These are phyloP conservation scores for Drosophila meridiana DNA, from an alignment of 2,888 invertebrate genomes.

Conservation along the genomic window DNA sequence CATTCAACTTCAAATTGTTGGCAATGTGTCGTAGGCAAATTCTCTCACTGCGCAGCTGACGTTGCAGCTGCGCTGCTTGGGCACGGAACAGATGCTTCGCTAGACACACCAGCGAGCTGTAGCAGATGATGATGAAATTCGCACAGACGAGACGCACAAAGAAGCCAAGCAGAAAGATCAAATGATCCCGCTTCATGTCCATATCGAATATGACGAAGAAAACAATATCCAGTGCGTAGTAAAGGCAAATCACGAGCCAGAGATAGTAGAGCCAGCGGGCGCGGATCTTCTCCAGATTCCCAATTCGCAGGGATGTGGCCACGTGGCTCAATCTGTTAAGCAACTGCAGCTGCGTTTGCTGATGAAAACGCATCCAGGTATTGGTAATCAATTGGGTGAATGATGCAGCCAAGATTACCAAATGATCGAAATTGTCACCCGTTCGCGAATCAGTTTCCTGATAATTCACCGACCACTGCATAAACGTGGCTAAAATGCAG, in stretches of 20 bases:
- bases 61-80: slow-evolving; percentile 21
- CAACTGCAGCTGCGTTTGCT: slow-evolving; percentile 32
- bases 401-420: slow-evolving; percentile 41
- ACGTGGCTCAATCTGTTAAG: slow-evolving; percentile 27
- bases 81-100: slow-evolving; percentile 30
- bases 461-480: slow-evolving; percentile 27
- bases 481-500: slow-evolving; percentile 21
- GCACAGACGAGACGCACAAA: slow-evolving; percentile 33
- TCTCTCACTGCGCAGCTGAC: not conserved
- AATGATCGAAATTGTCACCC: slow-evolving; percentile 37
- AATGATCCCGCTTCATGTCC: not conserved
- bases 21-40: slow-evolving; percentile 12
- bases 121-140: slow-evolving; percentile 53
- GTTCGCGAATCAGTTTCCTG: slow-evolving; percentile 22
- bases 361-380: slow-evolving; percentile 51
- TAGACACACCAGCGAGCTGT: slow-evolving; percentile 38
- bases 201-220: not conserved
- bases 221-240: slow-evolving; percentile 15
- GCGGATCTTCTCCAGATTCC: not conserved
- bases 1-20: slow-evolving; percentile 28
- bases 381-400: slow-evolving; percentile 47
- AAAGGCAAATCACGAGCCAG: slow-evolving; percentile 28
- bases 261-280: slow-evolving; percentile 35
- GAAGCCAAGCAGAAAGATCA: slow-evolving; percentile 27
- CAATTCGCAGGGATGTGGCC: not conserved